Evolutionary conservation across 2,797 vertebrate genomes (phyloP), one percentile per base, ranked within the genome.

Genomic region (Sardinella longiceps): DNA sequence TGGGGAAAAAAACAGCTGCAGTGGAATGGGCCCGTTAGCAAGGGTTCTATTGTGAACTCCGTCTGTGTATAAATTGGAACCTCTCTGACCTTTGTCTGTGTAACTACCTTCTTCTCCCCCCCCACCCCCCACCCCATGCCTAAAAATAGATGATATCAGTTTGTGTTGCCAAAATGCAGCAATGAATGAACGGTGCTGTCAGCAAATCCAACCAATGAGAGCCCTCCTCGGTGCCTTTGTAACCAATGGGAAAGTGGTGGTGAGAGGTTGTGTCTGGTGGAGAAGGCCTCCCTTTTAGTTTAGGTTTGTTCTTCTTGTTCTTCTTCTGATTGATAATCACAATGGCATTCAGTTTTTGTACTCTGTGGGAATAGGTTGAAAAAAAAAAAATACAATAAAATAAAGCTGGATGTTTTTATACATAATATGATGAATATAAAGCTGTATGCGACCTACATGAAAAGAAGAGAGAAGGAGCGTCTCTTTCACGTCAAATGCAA

Each of bases 381-480:
- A n/a, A 91, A 91, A 66, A 88, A 86, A 85, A 84, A 83, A 87
- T 74, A 82, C 28, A 70, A 43, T 6, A 77, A 77, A 77, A 77
- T 39, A 15, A 80, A 81, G 80, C 88, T 93, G 82, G 89, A 91
- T 93, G 94, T 93, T 92, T 93, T 92, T 87, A 83, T 93, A 88
- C 91, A 93, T 91, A 93, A 93, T 91, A 92, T 89, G 87, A 92
- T 89, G 87, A 93, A 93, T 92, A 94, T 94, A 93, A 93, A 90
- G 89, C 91, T 93, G 91, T 94, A 92, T 94, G 93, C 88, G 93
- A 88, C 94, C 92, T 92, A 92, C 93, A 93, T 94, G 87, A 91
- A 77, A 77, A 74, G 20, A 53, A 51, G 5, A 51, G 50, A 74
- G 43, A 77, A 77, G 70, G 25, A 60, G 56, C 56, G 70, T 77